Evolutionary conservation across 1,140 invertebrate species (phyloP).

Genomic region (Thalassaphorura encarpata): DNA sequence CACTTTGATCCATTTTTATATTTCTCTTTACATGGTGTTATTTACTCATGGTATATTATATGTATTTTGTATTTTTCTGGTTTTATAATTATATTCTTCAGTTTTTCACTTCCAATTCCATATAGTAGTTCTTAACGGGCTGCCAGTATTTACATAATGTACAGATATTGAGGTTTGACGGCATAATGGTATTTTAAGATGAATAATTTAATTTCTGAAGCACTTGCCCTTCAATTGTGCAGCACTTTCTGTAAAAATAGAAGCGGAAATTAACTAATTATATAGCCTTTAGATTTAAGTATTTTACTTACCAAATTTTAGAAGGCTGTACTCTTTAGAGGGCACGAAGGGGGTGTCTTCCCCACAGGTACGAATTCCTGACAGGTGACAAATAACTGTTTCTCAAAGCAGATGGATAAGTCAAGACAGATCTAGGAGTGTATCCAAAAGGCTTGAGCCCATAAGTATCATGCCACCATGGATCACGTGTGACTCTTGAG

Average conservation of each 20-base stretch:
- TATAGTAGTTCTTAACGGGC: no score
- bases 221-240: background rate
- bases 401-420: slow-evolving; percentile 64
- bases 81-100: no score
- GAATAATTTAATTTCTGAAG: background rate
- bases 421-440: slow-evolving; percentile 44
- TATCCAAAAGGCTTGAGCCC: slow-evolving; percentile 58
- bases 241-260: background rate
- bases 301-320: background rate
- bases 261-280: background rate
- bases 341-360: slow-evolving; percentile 74
- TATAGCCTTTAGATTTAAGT: background rate
- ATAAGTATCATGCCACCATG: slow-evolving; percentile 65
- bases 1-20: no score
- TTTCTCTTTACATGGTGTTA: no score
- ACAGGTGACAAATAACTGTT: slow-evolving; percentile 77
- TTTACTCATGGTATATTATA: no score
- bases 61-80: no score
- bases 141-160: no score
- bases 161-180: background rate
- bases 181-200: background rate
- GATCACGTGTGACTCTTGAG: slow-evolving; percentile 65
- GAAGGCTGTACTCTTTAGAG: no score
- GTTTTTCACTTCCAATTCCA: no score
- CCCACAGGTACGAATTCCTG: slow-evolving; percentile 78